Evolutionary conservation across 2,113 vertebrate genomes (phyloP).

Genomic region (Todiramphus saurophagus): DNA sequence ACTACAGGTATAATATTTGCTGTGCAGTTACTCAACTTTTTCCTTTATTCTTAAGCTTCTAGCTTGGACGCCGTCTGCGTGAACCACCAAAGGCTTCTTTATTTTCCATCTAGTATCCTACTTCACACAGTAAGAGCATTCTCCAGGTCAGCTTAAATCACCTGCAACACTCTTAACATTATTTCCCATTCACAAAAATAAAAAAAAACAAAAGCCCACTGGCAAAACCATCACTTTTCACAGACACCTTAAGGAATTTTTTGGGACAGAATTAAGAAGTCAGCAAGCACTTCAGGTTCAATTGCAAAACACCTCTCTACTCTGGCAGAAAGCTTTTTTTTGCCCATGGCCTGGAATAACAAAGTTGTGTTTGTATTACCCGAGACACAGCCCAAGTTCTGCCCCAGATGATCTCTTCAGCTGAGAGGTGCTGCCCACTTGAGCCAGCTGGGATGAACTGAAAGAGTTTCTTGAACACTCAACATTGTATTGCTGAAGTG

Average conservation of each 20-base stretch:
- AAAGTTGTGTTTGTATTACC: not conserved
- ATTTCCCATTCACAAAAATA: not conserved
- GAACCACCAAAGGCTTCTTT: not conserved
- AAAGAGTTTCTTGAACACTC: not conserved
- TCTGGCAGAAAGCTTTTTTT: not conserved
- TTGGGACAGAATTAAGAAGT: not conserved
- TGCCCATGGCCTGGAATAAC: not conserved
- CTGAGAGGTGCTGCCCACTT: not conserved
- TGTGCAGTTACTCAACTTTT: not conserved
- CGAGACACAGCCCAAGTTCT: not conserved
- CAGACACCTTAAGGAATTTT: not conserved
- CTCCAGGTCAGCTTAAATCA: not conserved
- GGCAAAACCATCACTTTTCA: not conserved
- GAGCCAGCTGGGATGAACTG: not conserved
- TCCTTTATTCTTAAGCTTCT: not conserved
- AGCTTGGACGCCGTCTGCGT: not conserved
- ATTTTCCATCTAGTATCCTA: not conserved
- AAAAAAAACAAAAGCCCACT: not conserved
- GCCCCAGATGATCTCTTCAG: not conserved
- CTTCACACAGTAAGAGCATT: not conserved
- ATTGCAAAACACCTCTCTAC: not conserved
- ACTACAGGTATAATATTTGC: not conserved
- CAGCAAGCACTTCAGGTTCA: not conserved
- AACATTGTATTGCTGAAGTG: not conserved
- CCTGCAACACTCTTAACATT: not conserved